Base-by-base conservation (phyloP, 2,888 invertebrate genomes). In the Polydrusus tereticollis region DNA sequence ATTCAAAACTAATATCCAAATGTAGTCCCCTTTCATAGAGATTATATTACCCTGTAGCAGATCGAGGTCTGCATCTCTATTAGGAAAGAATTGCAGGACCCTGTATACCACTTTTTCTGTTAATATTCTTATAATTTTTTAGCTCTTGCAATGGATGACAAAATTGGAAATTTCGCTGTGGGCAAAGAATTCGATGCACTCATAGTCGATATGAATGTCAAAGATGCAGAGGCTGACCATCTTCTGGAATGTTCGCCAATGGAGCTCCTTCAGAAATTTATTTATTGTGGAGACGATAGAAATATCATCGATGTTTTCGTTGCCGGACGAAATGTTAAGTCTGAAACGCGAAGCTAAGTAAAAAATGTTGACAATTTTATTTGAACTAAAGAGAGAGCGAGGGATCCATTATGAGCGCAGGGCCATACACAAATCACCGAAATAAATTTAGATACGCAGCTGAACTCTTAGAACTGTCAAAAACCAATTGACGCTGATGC, bases 121-220 rank as follows among this genome's bases (percentile, higher is more conserved):
- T 12, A 38, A n/a, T n/a, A 38, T 2, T 1, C 14, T 55, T 41
- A 29, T 29, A n/a, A n/a, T 1, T 69, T 72, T 72, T 64, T 87
- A 93, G 96, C 94, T 21, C 86, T 97, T 43, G 88, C 90, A 1
- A 82, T 96, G 75, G 91, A 91, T n/a, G 83, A 91, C 45, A 87
- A 89, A 79, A 90, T 94, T 59, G 97, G 97, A 14, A 95, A 92
- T 85, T 94, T 97, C 79, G 87, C 88, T 77, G 83, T 89, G 4
- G 95, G 94, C 18, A 96, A 97, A 83, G 91, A 94, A 67, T 96
- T 97, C 79, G 97, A 97, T 87, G 96, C 96, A 0, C 85, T 97
- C 0, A 79, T 95, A 0, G 86, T 97, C 29, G 92, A 95, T 79
- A 87, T 92, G n/a, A 87, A 87, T 77, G 81, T 85, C 12, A 69